These are phyloP conservation scores for Australoheros facetus DNA, from an alignment of 2,797 vertebrate species.

Conservation along the genomic window DNA sequence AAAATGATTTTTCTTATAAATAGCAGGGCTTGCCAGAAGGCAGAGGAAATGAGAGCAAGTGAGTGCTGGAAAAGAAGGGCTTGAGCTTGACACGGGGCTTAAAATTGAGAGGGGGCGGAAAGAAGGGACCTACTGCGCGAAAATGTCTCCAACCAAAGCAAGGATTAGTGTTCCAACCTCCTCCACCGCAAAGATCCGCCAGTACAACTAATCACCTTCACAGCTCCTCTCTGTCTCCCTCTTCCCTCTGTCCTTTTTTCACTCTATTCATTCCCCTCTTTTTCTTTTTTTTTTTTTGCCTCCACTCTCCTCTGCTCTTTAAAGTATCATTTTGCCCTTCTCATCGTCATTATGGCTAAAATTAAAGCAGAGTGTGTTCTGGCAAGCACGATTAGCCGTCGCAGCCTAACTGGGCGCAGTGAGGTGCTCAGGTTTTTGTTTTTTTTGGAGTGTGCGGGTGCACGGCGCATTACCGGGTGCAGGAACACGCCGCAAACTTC, in stretches of 20 bases:
- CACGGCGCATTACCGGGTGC: conserved; percentile 14
- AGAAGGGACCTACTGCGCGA: conserved; percentile 83
- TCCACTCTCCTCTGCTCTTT: conserved; percentile 71
- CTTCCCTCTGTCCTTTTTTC: conserved; percentile 40
- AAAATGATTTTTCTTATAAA: conserved; percentile 88
- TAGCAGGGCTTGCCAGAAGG: conserved; percentile 87
- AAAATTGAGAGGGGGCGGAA: conserved; percentile 87
- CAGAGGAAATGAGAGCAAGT: conserved; percentile 87
- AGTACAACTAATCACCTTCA: conserved; percentile 86
- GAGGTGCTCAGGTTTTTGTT: conserved; percentile 43
- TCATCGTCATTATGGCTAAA: conserved; percentile 77
- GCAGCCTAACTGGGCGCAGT: conserved; percentile 63
- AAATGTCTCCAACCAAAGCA: conserved; percentile 87
- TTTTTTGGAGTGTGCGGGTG: not conserved
- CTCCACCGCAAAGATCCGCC: conserved; percentile 84
- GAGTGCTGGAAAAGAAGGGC: conserved; percentile 83
- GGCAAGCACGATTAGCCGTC: conserved; percentile 76
- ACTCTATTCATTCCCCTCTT: conserved; percentile 50
- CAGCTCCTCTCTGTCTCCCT: conserved; percentile 55
- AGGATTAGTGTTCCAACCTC: conserved; percentile 87
- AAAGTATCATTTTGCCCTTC: conserved; percentile 74
- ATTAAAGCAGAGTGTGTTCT: conserved; percentile 81
- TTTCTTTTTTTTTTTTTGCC: conserved; percentile 13
- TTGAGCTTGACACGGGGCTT: conserved; percentile 88
- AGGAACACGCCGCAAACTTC: conserved; percentile 57